phyloP scores from a whole-genome alignment of 2,797 vertebrate species.

The Gorsachius magnificus region DNA sequence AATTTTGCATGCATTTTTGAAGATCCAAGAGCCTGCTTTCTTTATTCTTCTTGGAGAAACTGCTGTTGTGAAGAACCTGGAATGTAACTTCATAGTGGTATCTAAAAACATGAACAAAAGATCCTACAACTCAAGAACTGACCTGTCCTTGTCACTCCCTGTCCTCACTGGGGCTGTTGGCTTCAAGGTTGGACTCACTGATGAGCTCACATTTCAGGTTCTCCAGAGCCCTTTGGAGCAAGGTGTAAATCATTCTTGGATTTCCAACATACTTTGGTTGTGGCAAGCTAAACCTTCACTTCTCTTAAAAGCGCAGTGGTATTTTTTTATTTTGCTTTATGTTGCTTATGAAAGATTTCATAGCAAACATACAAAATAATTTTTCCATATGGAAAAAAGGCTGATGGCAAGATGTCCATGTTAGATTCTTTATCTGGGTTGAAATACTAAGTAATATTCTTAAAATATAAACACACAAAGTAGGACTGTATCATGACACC shows the following conservation, averaged over 20 bases:
- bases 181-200: not conserved
- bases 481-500: not conserved
- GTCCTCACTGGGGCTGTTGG: not conserved
- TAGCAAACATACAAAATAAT: not conserved
- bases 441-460: not conserved
- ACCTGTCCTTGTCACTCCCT: not conserved
- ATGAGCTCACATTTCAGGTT: conserved; percentile 40
- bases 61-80: not conserved
- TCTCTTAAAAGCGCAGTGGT: not conserved
- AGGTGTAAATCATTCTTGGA: not conserved
- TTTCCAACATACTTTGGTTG: not conserved
- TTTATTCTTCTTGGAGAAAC: not conserved
- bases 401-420: not conserved
- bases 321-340: not conserved
- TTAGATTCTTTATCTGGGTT: not conserved
- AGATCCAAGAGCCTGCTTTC: not conserved
- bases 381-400: not conserved
- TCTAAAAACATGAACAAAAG: not conserved
- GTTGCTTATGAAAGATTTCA: not conserved
- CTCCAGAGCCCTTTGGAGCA: not conserved
- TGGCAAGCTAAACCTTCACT: conserved; percentile 4
- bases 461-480: not conserved
- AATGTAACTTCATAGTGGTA: not conserved
- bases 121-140: not conserved
- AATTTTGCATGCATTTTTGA: not conserved